Conservation (phyloP, 1,140 invertebrate genomes). For the Nasonia longicornis region DNA sequence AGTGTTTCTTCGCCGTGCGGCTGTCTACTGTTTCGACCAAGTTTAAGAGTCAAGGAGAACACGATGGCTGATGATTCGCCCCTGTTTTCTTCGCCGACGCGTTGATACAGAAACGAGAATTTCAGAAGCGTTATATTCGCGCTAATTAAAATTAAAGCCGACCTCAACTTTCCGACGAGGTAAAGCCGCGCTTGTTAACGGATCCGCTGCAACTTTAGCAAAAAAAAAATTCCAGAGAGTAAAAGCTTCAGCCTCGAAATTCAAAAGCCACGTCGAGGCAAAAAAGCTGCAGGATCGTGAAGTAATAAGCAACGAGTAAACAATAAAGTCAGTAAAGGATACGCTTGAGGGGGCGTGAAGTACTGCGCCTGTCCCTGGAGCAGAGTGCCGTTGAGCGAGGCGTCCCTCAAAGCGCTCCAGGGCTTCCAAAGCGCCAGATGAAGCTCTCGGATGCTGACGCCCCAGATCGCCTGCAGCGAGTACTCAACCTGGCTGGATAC, state of each 20-base stretch:
- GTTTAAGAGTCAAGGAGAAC: background rate
- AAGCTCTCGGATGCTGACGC: constrained; percentile 80
- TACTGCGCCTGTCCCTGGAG: constrained; percentile 72
- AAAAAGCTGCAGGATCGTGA: background rate
- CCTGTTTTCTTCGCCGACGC: too few species aligned
- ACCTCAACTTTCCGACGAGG: too few species aligned
- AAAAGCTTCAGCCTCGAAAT: background rate
- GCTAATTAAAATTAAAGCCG: too few species aligned
- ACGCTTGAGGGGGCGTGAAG: constrained; percentile 65
- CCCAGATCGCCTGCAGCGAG: constrained; percentile 80
- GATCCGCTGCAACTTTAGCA: too few species aligned
- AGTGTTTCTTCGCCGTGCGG: constrained; percentile 77
- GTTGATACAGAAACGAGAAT: too few species aligned
- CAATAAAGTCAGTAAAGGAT: constrained; percentile 58
- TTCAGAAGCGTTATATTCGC: too few species aligned
- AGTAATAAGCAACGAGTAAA: too few species aligned
- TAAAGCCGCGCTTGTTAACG: too few species aligned
- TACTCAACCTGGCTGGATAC: constrained; percentile 82
- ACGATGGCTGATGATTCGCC: background rate
- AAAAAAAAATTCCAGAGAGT: too few species aligned
- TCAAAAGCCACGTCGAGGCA: background rate
- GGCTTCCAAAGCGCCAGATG: constrained; percentile 81
- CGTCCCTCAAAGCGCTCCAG: constrained; percentile 74
- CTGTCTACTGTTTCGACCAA: constrained; percentile 68
- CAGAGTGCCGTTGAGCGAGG: constrained; percentile 71